These are phyloP conservation scores for Leucophenga maculata DNA, from an alignment of 2,888 invertebrate species.

Conservation along the genomic window DNA sequence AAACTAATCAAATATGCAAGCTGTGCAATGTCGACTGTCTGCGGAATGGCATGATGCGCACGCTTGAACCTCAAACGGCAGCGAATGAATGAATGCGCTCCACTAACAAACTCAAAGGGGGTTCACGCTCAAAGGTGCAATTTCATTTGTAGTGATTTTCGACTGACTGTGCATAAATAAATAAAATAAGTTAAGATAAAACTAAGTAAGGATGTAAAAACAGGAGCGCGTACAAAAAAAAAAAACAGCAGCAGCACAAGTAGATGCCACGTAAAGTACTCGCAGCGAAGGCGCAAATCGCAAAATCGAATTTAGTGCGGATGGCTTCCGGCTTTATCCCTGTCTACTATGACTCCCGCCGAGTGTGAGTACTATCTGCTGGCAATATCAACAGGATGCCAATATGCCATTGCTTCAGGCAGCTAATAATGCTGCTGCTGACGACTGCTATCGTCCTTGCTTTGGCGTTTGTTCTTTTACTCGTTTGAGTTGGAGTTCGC, in stretches of 20 bases:
- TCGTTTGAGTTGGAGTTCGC: conserved; percentile 29
- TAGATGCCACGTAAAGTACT: neutral
- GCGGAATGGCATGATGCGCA: neutral
- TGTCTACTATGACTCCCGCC: no score
- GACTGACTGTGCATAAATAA: conserved; percentile 43
- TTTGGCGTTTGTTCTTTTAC: neutral
- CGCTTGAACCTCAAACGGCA: neutral
- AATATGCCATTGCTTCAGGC: conserved; percentile 26
- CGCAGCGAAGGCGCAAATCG: neutral
- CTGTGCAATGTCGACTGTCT: conserved; percentile 2
- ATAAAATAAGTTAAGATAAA: conserved; percentile 27
- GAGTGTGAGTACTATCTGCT: neutral
- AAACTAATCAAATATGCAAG: conserved; percentile 27
- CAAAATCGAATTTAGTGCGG: conserved; percentile 23
- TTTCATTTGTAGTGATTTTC: conserved; percentile 38
- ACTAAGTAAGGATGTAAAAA: conserved; percentile 8
- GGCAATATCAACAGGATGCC: conserved; percentile 15
- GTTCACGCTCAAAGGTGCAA: conserved; percentile 35
- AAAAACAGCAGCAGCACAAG: neutral
- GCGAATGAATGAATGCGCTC: conserved; percentile 37
- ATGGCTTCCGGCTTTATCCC: no score
- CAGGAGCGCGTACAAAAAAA: neutral
- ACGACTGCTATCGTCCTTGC: neutral
- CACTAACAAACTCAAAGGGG: conserved; percentile 35
- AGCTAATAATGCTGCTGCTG: conserved; percentile 31